Base-by-base conservation (phyloP, 1,140 invertebrate genomes). In the Coptotermes formosanus region DNA sequence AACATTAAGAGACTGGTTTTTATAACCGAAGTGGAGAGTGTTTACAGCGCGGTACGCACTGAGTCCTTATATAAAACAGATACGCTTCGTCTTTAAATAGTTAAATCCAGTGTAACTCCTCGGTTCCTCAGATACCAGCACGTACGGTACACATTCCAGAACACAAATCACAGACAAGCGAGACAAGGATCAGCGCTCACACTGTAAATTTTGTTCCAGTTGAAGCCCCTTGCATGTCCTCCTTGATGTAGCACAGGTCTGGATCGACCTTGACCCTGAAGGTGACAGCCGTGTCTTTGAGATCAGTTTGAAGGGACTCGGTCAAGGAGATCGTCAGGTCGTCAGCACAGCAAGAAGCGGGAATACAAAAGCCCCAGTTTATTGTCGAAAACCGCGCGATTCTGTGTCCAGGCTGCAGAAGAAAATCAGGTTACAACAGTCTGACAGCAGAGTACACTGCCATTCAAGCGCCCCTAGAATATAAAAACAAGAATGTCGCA, bases 311-410 rank as follows among this genome's bases (percentile, higher is more conserved):
- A 23, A 85, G 45, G 45, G 84, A 43, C 25, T 59, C 69, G 30
- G n/a, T 55, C 25, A 86, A n/a, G 32, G 45, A 38, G 1, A n/a
- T 23, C 69, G 83, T 12, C n/a, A 86, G 48, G 30, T 87, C 87
- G 12, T 44, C n/a, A 7, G 87, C 82, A 30, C 44, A 82, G n/a
- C 87, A 87, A 2, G 85, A 45, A n/a, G 82, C 82, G 1, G 87
- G 87, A 7, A 87, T 44, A 30, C 87, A 87, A 32, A 87, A 84
- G 1, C 82, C 87, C 87, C 87, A 87, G 48, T 48, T 86, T 12
- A 87, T 30, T 1, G 69, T 82, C 3, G 87, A 83, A 45, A 83
- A 86, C 0, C 82, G 43, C 3, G 87, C 52, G n/a, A 87, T 52
- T 45, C 82, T 3, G 38, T 87, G 85, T 0, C 87, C 87, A 16